Evolutionary conservation across 2,888 invertebrate genomes (phyloP).

Genomic region (Aphodius sticticus): DNA sequence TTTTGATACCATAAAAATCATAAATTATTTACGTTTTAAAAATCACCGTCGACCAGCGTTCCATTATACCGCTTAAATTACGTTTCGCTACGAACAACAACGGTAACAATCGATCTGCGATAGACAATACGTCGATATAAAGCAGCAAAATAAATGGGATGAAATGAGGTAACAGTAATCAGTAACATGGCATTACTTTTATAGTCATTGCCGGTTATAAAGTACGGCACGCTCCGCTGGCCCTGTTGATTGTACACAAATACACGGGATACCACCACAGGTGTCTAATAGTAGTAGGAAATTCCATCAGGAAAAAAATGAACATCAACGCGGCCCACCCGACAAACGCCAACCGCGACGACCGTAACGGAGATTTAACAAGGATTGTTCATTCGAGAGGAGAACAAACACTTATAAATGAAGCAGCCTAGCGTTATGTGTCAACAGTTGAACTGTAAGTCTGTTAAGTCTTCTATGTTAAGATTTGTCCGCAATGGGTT

Average conservation of each 20-base stretch:
- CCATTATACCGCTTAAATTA: no score
- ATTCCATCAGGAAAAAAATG: slow-evolving; percentile 11
- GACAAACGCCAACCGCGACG: slow-evolving; percentile 15
- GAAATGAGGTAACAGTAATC: background rate
- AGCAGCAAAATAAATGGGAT: background rate
- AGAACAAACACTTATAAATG: slow-evolving; percentile 24
- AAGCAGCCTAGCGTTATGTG: background rate
- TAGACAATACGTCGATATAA: background rate
- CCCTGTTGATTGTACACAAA: slow-evolving; percentile 41
- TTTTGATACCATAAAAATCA: no score
- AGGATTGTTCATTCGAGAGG: slow-evolving; percentile 12
- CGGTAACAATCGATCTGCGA: background rate
- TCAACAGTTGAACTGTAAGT: background rate
- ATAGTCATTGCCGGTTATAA: slow-evolving; percentile 28
- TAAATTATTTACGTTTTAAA: no score
- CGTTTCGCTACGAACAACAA: no score
- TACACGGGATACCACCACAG: slow-evolving; percentile 39
- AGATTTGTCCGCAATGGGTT: no score
- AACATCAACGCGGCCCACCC: background rate
- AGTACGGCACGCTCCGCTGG: slow-evolving; percentile 37
- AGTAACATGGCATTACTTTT: slow-evolving; percentile 36
- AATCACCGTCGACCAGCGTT: no score
- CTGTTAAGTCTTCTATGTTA: no score
- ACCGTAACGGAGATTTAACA: slow-evolving; percentile 21
- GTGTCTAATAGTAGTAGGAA: slow-evolving; percentile 41